Base-by-base conservation (phyloP, 2,797 vertebrate species). In the Spheniscus humboldti region DNA sequence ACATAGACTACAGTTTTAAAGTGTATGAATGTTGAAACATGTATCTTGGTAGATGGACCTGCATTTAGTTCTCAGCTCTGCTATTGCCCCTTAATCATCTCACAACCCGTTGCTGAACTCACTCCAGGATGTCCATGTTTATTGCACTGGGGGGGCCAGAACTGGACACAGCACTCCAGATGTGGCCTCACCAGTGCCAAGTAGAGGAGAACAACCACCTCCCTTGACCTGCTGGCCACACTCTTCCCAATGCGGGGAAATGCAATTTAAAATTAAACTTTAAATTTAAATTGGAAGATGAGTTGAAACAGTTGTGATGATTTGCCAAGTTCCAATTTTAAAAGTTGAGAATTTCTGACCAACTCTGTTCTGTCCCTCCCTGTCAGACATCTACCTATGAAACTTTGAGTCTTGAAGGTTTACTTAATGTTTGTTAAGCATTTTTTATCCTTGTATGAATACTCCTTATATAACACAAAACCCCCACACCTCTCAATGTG, bases 111-210 rank as follows among this genome's bases (percentile, higher is more conserved):
- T 52, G 11, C 78, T 62, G 63, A 33, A 18, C 48, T 72, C 16
- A 2, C 8, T 73, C 33, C 19, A 20, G 37, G n/a, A 17, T 11
- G 18, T 39, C 59, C 0, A 0, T 50, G 24, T 39, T 17, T n/a
- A 9, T 41, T 56, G 55, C 16, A 2, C 22, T 28, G 28, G 8
- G 24, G 15, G 16, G 5, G 27, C 24, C 45, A 10, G 53, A 24
- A n/a, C 47, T 52, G 37, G 23, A 10, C 48, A 57, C 22, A 17
- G 37, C 25, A 15, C 64, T 47, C 33, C 23, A 41, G 33, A 6
- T 30, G 18, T 43, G 56, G 31, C 45, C 45, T 74, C 27, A 47
- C 22, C 62, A 53, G 23, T 53, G 74, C 69, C 45, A n/a, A 20
- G 33, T 2, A 52, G 35, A 76, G 35, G 17, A 53, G 47, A 80